Evolutionary conservation across 2,113 vertebrate genomes (phyloP).

Genomic region (Gasterosteus aculeatus): DNA sequence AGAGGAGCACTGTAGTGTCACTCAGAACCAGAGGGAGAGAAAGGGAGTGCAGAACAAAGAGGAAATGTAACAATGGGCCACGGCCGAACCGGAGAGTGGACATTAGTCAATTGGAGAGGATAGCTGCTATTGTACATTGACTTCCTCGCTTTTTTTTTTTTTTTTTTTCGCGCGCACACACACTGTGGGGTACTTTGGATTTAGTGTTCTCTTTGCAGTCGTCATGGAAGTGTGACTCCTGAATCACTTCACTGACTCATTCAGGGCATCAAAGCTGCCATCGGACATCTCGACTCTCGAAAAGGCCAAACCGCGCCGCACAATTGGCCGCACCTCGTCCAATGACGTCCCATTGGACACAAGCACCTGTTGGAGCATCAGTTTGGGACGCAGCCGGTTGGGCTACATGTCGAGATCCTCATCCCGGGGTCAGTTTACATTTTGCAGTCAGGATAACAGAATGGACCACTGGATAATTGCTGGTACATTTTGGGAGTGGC

Average conservation of each 20-base stretch:
- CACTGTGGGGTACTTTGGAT: background rate
- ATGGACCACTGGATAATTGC: background rate
- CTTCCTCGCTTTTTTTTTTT: background rate
- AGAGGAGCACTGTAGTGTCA: conserved; percentile 60
- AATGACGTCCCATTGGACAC: background rate
- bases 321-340: background rate
- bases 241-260: background rate
- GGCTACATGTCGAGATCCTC: background rate
- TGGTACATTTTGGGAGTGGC: background rate
- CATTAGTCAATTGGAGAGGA: conserved; percentile 31
- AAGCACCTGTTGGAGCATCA: conserved; percentile 5
- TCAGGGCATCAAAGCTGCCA: background rate
- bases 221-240: background rate
- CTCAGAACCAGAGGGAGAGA: conserved; percentile 56
- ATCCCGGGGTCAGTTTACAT: background rate
- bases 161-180: background rate
- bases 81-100: conserved; percentile 34
- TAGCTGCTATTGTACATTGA: conserved; percentile 18
- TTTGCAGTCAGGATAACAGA: background rate
- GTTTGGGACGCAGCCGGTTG: background rate
- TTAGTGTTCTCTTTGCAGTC: conserved; percentile 4
- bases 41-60: conserved; percentile 39
- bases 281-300: background rate
- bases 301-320: background rate
- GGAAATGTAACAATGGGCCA: conserved; percentile 42